Base-by-base conservation (phyloP, 2,113 vertebrate genomes). In the Taurulus bubalis region DNA sequence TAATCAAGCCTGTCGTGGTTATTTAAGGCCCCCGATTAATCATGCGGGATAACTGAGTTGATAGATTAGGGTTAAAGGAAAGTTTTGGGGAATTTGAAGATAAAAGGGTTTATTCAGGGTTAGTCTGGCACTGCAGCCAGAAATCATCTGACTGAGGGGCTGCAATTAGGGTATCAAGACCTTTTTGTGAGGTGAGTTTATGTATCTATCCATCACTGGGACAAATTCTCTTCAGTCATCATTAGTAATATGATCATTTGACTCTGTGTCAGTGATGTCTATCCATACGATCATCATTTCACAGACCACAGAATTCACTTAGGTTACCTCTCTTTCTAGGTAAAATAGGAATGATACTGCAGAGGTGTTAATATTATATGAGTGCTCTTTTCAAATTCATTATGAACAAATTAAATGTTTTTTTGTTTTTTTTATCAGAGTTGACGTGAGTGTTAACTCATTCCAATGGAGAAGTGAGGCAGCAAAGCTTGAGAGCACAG, bases 61-160 rank as follows among this genome's bases (percentile, higher is more conserved):
- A 92, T 96, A 95, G 94, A 94, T 95, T 95, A 95, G 92, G 95
- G 90, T 92, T 95, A 94, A 90, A 92, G 91, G 84, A 93, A 92
- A 92, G 90, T 95, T 91, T 88, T 28, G 18, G 24, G 87, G 53
- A 66, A 80, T 89, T 87, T 89, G 66, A 84, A 86, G 83, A 84
- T 63, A 86, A 89, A 85, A 82, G 49, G 65, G 51, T 85, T 87
- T 89, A 74, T 84, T 80, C 70, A 60, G 68, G 42, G 80, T 69
- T 73, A 32, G 78, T 42, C 42, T 81, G 47, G 68, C 69, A 28
- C 70, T 58, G 73, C 47, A 77, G 77, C 63, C 75, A 63, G 32
- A 4, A 12, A 62, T 82, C 69, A 71, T 67, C 71, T 63, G 67
- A 82, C 51, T 47, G 72, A 63, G 59, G 51, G 30, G 63, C 63